Evolutionary conservation across 2,888 invertebrate genomes (phyloP), one percentile per base, ranked within the genome.

Genomic region (Plusia festucae): DNA sequence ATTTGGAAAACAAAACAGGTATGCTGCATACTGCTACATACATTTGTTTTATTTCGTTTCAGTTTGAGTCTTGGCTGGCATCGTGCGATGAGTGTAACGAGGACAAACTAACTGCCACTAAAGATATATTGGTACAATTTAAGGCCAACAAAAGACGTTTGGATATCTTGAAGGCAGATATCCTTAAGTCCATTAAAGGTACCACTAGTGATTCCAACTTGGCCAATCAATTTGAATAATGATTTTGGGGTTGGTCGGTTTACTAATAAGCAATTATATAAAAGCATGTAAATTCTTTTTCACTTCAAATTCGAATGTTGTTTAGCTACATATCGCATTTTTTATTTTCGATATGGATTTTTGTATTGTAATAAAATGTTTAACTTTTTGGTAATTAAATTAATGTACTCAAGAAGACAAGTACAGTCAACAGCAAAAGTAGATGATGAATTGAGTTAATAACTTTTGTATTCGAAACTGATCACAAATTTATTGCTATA

Each of bases 51-150:
- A 59, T 63, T 68, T 58, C 16, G 75, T 82, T 73, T 0, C 88
- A 95, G 94, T 93, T 91, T 59, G 91, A 91, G 66, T 24, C 70
- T 0, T 93, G 90, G 89, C 72, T 95, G 32, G 61, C 79, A 0
- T 79, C 84, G 0, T 93, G 93, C 68, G 69, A 68, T 0, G 84
- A 87, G 44, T 93, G 93, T 65, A 84, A 82, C 0, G 85, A 82
- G 0, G 71, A 82, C 11, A 81, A 82, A 0, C 82, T 85, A 46
- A 66, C 73, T 5, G 83, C 84, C 2, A 92, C 87, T 0, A 73
- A 66, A 7, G 65, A 30, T 0, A 65, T 88, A 0, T 54, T 93
- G 32, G 69, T 32, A 0, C 74, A 76, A 30, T 85, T 90, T 0
- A 85, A 79, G 46, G 82, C 79, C 0, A 54, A 74, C 1, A 76